Evolutionary conservation across 2,888 invertebrate genomes (phyloP), one percentile per base, ranked within the genome.

Genomic region (Cephus spinipes): DNA sequence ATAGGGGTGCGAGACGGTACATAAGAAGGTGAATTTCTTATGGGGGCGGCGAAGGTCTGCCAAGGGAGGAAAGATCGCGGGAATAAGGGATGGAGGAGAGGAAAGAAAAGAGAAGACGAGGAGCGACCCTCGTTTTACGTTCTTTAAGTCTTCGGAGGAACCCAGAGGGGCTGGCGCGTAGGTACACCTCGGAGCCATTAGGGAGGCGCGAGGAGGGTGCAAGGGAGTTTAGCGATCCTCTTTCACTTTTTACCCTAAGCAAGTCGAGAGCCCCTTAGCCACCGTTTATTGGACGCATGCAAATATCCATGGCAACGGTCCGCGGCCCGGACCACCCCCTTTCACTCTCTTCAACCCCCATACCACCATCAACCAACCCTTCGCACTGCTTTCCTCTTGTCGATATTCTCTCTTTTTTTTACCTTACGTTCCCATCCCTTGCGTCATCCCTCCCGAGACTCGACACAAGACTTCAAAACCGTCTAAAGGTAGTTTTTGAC

Each of bases 221-320:
- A 86, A 87, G 86, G 86, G 87, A 88, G 89, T 89, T 89, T 88
- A 87, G 89, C 89, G 88, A 90, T 87, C 88, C 89, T 88, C 88
- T 89, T 89, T 89, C 85, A 86, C 89, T 89, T 89, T 89, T 89
- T 87, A 89, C 89, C 89, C 89, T 87, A 89, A 87, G 87, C 89
- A 85, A 88, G 85, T 89, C 89, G 89, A 87, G 88, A 88, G 89
- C 90, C 89, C 89, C 89, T 90, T 89, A 90, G 90, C 90, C 89
- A 89, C 88, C 91, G 90, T 91, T 91, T 91, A 91, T 91, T 91
- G 91, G 91, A 91, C 90, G 90, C 91, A 91, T 91, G 91, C 91
- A 91, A 91, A 92, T 92, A 91, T 90, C 91, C 91, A 91, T 91
- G 91, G 91, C 90, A 91, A 91, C 91, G 76, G 80, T 77, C 74